Evolutionary conservation across 2,797 vertebrate species (phyloP), one percentile per base, ranked within the genome.

Genomic region (Syngnathus acus): DNA sequence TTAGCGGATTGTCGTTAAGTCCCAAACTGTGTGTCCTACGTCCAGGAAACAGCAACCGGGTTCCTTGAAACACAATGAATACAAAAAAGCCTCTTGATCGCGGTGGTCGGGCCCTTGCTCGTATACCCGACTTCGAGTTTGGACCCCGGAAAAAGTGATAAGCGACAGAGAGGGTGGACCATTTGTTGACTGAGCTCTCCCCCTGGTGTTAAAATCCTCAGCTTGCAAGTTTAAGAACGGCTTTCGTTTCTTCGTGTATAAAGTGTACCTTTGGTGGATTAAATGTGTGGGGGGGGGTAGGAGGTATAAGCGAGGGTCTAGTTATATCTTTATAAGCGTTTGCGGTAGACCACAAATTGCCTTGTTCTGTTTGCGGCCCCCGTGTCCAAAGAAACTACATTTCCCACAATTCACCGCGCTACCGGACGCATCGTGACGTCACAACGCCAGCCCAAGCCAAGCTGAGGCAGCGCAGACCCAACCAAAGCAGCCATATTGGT

Each of bases 401-500:
- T 80, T 82, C 91, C 92, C 91, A 89, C 6, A 65, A 88, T 9
- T 19, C 74, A 68, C 71, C 2, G 6, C 6, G 3, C 4, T 1
- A 9, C 21, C 40, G 11, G 47, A 80, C 80, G 84, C 59, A 71
- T 47, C 4, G 67, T 65, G 71, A 67, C 88, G 84, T 79, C 65
- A 51, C 65, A 72, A 90, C 93, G 93, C 90, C 90, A 88, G 78
- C 91, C 74, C 78, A 85, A 92, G 90, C 91, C 91, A 89, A 89
- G 92, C 84, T 91, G 93, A 92, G 90, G 92, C 79, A 74, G 69
- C 66, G 72, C 79, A 77, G 72, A 68, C 61, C 32, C 55, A 38
- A 57, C 32, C 55, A 57, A 57, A 73, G 87, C 70, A 92, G 95
- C 95, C 95, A 97, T 97, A 95, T 98, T 98, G 95, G 92, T 94